These are phyloP conservation scores for Sarcophilus harrisii DNA, from an alignment of 2,797 vertebrate species.

Conservation along the genomic window DNA sequence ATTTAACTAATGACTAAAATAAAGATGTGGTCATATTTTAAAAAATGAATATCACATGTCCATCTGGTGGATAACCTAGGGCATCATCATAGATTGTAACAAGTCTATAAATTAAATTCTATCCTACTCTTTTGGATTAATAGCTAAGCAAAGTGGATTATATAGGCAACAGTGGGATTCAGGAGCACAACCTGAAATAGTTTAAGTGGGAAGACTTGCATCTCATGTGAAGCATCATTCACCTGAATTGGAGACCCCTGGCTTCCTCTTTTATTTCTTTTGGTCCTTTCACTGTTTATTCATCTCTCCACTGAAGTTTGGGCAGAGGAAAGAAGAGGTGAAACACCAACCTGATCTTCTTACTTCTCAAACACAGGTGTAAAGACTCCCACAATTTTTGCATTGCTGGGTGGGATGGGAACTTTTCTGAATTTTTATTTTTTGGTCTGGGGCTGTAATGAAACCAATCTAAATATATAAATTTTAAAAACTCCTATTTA, in stretches of 20 bases:
- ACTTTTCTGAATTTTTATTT: neutral
- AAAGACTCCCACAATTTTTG: neutral
- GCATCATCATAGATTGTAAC: neutral
- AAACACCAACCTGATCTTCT: neutral
- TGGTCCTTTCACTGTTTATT: neutral
- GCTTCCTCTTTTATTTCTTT: neutral
- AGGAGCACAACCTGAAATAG: neutral
- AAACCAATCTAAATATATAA: neutral
- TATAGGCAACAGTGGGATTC: neutral
- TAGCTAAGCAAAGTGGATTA: neutral
- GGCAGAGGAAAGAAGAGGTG: neutral
- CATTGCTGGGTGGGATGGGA: neutral
- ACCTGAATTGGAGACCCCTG: neutral
- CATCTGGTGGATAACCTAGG: neutral
- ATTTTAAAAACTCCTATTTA: no score
- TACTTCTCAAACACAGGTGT: neutral
- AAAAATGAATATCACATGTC: neutral
- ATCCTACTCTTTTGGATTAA: neutral
- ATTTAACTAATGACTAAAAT: neutral
- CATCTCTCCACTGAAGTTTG: neutral
- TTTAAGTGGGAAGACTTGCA: neutral
- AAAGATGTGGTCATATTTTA: neutral
- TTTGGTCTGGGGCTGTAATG: neutral
- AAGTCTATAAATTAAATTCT: neutral
- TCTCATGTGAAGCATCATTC: neutral